Conservation (phyloP, 2,113 vertebrate species). For the Chlorocebus sabaeus region DNA sequence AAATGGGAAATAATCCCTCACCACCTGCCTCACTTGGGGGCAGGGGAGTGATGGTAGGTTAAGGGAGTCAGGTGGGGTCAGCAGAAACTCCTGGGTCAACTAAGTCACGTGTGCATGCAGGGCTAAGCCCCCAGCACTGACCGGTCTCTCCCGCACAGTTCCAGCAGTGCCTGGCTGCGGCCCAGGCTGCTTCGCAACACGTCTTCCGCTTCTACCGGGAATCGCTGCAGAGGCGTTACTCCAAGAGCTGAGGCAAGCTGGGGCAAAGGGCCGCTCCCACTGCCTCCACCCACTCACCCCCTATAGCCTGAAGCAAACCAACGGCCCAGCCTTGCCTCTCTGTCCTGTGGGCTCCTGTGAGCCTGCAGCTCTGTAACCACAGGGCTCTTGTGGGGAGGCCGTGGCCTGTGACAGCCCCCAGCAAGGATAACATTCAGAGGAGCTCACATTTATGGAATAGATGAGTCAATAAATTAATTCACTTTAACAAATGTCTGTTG, state of each 20-base stretch:
- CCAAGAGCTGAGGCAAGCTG: slow-evolving; percentile 83
- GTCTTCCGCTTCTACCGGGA: slow-evolving; percentile 94
- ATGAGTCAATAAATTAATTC: neutral
- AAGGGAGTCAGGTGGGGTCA: neutral
- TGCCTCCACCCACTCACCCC: neutral
- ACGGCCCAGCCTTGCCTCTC: neutral
- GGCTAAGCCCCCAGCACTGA: neutral
- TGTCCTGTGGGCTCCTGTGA: neutral
- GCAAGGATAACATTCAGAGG: neutral
- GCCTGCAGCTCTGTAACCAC: neutral
- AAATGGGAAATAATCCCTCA: too few species aligned
- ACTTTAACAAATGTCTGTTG: neutral
- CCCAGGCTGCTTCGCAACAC: slow-evolving; percentile 87
- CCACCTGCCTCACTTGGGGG: neutral
- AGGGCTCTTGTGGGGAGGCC: neutral
- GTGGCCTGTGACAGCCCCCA: neutral
- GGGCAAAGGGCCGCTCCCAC: neutral
- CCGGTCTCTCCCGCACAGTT: slow-evolving; percentile 79
- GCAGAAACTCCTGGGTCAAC: neutral
- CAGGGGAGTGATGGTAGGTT: too few species aligned
- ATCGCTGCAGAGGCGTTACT: slow-evolving; percentile 87
- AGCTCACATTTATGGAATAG: neutral
- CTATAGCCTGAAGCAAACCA: neutral
- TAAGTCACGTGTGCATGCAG: rapidly evolving
- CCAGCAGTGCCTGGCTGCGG: slow-evolving; percentile 89